Conservation (phyloP, 1,140 invertebrate species). For the Pissodes strobi region DNA sequence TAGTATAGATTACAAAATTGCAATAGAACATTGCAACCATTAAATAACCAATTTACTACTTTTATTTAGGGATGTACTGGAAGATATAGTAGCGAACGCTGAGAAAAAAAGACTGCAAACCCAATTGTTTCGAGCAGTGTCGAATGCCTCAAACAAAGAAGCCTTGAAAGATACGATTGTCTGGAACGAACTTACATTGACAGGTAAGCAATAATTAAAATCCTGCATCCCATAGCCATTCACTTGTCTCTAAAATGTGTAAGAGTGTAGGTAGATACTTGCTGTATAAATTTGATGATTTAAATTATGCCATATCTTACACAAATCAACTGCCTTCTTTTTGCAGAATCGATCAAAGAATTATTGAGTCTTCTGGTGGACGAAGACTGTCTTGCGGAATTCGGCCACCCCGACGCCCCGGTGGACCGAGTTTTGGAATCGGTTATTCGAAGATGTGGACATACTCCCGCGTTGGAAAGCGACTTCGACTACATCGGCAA, state of each 20-base stretch:
- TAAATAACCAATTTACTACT: too few species aligned
- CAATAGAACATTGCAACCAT: too few species aligned
- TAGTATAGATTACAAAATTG: too few species aligned
- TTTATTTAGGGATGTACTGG: slow-evolving; percentile 63
- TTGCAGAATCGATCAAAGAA: slow-evolving; percentile 57
- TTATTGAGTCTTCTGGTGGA: slow-evolving; percentile 72
- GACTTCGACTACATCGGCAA: slow-evolving; percentile 65
- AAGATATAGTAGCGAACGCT: slow-evolving; percentile 66
- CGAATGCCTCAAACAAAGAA: slow-evolving; percentile 53
- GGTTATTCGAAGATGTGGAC: slow-evolving; percentile 70
- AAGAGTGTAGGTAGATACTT: too few species aligned
- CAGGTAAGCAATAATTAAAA: too few species aligned
- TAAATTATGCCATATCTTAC: too few species aligned
- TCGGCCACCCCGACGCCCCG: slow-evolving; percentile 68
- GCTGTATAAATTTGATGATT: too few species aligned
- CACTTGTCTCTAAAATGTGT: too few species aligned
- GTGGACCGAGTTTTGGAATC: slow-evolving; percentile 68
- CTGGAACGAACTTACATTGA: slow-evolving; percentile 53
- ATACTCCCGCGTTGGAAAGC: slow-evolving; percentile 64
- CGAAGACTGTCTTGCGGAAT: slow-evolving; percentile 67
- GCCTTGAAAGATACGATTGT: slow-evolving; percentile 43
- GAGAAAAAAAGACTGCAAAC: slow-evolving; percentile 66
- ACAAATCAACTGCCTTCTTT: too few species aligned
- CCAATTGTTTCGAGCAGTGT: slow-evolving; percentile 58
- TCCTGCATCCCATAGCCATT: too few species aligned